Evolutionary conservation across 2,888 invertebrate genomes (phyloP), one percentile per base, ranked within the genome.

Genomic region (Acronicta leporina): DNA sequence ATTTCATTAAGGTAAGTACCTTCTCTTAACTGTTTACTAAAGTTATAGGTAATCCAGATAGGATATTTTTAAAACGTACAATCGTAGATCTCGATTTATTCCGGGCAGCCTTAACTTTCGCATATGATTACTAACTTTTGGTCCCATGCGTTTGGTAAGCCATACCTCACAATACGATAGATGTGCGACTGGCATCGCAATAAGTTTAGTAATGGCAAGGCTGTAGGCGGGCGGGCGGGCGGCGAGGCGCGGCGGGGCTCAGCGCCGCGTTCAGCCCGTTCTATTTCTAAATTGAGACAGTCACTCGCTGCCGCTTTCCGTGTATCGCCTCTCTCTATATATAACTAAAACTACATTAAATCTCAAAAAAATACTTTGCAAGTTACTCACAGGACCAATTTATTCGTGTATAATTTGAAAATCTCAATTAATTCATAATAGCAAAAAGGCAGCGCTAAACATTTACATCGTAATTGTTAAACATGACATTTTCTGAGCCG

Each of bases 281-380:
- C 94, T 94, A 93, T 93, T 94, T 94, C 94, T 94, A 94, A 91
- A 89, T 94, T 81, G 89, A 94, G 94, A 92, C 93, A 93, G 94
- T 94, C 93, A 89, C 87, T 91, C 90, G 90, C 87, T 83, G 88
- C 89, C 85, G 90, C 89, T 90, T 91, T 91, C 90, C 92, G 93
- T 84, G 93, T 89, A 91, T 87, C 89, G 89, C 87, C 92, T 91
- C 88, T 87, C 81, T 89, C 92, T 91, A 88, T 89, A 90, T 85
- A 81, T 87, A 88, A 82, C 86, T 72, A 57, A 76, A 79, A 85
- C 82, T 80, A 73, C 73, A 75, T 73, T 68, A 68, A 83, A 79
- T 77, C 79, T 78, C 72, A 73, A 62, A 77, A 75, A 79, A 76
- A 79, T 79, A 70, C 67, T 68, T 58, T 60, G 59, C 66, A 49